Conservation (phyloP, 2,888 invertebrate genomes). For the Tupiocoris notatus region DNA sequence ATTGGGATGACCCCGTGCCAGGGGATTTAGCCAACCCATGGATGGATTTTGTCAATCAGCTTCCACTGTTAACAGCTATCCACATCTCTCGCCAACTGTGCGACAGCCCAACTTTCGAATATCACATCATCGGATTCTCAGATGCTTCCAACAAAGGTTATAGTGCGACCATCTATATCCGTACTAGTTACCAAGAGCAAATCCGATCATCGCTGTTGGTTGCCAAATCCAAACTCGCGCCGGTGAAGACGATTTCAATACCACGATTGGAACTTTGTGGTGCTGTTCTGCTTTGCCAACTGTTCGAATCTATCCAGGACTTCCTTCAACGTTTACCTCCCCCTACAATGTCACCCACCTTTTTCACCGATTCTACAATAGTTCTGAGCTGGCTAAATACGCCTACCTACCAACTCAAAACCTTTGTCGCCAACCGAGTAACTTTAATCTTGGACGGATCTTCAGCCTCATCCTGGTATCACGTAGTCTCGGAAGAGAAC, state of each 20-base stretch:
- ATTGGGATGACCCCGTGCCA: conserved; percentile 31
- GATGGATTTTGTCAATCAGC: not conserved
- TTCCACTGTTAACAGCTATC: conserved; percentile 11
- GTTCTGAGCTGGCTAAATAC: conserved; percentile 49
- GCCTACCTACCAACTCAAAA: conserved; percentile 46
- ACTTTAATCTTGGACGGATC: conserved; percentile 50
- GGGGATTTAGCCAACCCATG: not conserved
- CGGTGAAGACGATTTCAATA: not conserved
- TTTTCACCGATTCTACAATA: conserved; percentile 47
- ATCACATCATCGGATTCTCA: conserved; percentile 47
- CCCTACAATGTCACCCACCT: not conserved
- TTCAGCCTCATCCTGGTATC: conserved; percentile 49
- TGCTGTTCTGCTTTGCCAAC: not conserved
- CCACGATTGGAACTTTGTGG: not conserved
- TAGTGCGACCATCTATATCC: conserved; percentile 47
- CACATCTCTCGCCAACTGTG: conserved; percentile 27
- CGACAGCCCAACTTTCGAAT: not conserved
- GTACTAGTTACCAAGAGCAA: not conserved
- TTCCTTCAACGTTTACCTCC: not conserved
- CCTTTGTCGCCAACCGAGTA: conserved; percentile 51
- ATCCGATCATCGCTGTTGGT: conserved; percentile 22
- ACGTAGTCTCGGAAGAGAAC: conserved; percentile 50
- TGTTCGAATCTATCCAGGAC: not conserved
- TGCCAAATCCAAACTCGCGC: not conserved
- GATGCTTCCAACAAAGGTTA: conserved; percentile 49